Base-by-base conservation (phyloP, 2,888 invertebrate species). In the Baccha elongata region DNA sequence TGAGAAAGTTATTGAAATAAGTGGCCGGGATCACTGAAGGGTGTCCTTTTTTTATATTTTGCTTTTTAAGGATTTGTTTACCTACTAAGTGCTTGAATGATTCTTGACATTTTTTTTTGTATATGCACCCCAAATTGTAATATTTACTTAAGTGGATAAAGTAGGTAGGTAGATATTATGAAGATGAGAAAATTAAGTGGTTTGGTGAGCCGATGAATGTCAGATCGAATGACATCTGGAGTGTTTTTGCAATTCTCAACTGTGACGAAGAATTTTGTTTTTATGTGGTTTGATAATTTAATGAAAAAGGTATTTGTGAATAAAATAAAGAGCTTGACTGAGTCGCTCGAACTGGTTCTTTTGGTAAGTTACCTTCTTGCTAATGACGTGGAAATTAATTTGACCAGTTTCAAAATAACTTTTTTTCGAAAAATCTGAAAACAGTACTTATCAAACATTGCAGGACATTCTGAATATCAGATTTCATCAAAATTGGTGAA, bases 1-100 rank as follows among this genome's bases (percentile, higher is more conserved):
- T 60, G 29, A 44, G n/a, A 44, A 60, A 60, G 60, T 60, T 60
- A 60, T 60, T 60, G 42, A 60, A 44, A 60, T 60, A 60, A 60
- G 60, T 60, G 44, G 60, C 21, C n/a, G 15, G n/a, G 60, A 60
- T 60, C 44, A 60, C 11, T 44, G 29, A 29, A 26, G 42, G 60
- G 44, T 44, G 44, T 15, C 17, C 17, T 40, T 60, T 60, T 53
- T 35, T 53, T n/a, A 21, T 21, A 1, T 19, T 21, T 37, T 37
- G 3, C 11, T 19, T 32, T 35, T 21, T 11, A 42, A 26, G 42
- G 42, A 29, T 7, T 29, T 60, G 29, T 44, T 44, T 44, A 29
- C n/a, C 5, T 3, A n/a, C n/a, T n/a, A n/a, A 29, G 7, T 42
- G 32, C 5, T 17, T 32, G 32, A 11, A 19, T 42, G 26, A 42